Evolutionary conservation across 2,888 invertebrate species (phyloP), one percentile per base, ranked within the genome.

Genomic region (Palloptera scutellata): DNA sequence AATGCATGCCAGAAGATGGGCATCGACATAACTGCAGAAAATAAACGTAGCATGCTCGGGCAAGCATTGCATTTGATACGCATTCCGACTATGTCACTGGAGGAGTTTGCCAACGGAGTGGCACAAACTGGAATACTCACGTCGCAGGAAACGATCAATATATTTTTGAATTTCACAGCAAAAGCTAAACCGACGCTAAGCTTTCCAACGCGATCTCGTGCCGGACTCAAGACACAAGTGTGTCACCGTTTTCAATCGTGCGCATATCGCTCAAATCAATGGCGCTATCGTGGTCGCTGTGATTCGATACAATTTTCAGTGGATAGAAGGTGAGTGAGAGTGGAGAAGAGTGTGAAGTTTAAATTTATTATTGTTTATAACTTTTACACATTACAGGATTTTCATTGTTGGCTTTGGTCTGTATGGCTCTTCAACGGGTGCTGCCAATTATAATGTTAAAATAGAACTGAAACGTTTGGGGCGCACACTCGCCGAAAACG

Each of bases 231-330:
- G 86, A 93, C 96, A 73, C 95, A 95, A 91, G 92, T 96, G 63
- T 97, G 97, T 80, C 97, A 96, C 86, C 89, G 97, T 82, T 98
- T 98, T 83, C 96, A 96, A 85, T 97, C 97, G 11, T 96, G 96
- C 79, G 97, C 97, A 5, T 97, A 97, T 85, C 90, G 97, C 76
- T 95, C 95, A 79, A 98, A 97, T 82, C 97, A 98, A 83, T 98
- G 98, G 97, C 90, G 97, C 65, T 98, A 98, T 84, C 89, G 98
- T 75, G 97, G 97, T 1, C 90, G 97, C 64, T 97, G 97, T 83
- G 98, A 98, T 84, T 96, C 96, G 67, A 97, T 98, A 83, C 97
- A 97, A 82, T 98, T 98, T 86, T 95, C 94, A 74, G 97, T 97
- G 1, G 97, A 98, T 85, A 92, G 95, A 72, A 89, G 81, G 81